These are phyloP conservation scores for Taurulus bubalis DNA, from an alignment of 2,113 vertebrate genomes.

Conservation along the genomic window DNA sequence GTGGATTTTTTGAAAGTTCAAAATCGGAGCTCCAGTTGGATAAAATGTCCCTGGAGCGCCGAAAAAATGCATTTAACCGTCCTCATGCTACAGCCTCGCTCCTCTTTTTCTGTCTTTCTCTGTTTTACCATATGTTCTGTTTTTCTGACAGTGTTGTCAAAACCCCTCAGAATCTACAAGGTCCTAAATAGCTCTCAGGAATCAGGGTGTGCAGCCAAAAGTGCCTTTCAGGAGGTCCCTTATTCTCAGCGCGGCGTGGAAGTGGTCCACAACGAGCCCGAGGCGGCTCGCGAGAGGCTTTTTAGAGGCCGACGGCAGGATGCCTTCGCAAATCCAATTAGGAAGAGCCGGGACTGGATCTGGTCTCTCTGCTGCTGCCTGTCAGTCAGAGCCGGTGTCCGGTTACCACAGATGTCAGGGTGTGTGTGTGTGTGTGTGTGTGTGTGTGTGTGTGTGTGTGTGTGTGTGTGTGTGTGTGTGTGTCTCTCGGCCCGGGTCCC, in stretches of 20 bases:
- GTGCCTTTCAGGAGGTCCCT: constrained; percentile 68
- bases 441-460: too few species aligned
- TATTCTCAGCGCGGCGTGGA: constrained; percentile 46
- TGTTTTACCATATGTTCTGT: constrained; percentile 20
- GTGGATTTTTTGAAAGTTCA: constrained; percentile 6
- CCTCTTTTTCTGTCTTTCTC: neutral
- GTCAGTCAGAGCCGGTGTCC: constrained; percentile 75
- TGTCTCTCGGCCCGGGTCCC: constrained; percentile 17
- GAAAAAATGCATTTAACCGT: neutral
- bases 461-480: too few species aligned
- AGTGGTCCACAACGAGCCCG: constrained; percentile 29
- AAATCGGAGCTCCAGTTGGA: too few species aligned
- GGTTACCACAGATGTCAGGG: constrained; percentile 54
- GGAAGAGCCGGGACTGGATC: constrained; percentile 58
- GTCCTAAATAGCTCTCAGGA: constrained; percentile 51
- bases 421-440: neutral
- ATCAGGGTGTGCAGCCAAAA: constrained; percentile 60
- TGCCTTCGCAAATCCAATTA: constrained; percentile 79
- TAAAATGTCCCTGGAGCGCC: constrained; percentile 17
- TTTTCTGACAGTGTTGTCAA: constrained; percentile 58
- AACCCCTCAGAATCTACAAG: constrained; percentile 63
- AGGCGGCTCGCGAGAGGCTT: constrained; percentile 61
- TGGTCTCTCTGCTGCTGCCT: constrained; percentile 64
- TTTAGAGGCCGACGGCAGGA: constrained; percentile 72
- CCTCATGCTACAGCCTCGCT: constrained; percentile 3